phyloP scores from a whole-genome alignment of 2,888 invertebrate species.

The Choristoneura rosaceana region DNA sequence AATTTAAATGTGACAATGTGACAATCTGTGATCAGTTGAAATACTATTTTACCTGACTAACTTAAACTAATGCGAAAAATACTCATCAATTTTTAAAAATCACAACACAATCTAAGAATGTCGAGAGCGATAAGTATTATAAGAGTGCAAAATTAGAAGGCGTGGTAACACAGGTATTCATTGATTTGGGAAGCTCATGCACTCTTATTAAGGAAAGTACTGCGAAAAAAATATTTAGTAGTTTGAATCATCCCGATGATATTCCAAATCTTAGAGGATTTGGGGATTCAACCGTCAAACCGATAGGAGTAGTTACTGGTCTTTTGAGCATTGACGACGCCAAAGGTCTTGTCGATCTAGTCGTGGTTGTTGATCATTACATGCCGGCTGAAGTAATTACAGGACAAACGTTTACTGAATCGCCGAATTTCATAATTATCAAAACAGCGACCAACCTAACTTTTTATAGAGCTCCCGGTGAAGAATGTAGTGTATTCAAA shows the following conservation, averaged over 20 bases:
- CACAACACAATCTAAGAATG: not conserved
- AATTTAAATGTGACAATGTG: no score
- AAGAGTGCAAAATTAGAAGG: not conserved
- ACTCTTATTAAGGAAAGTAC: not conserved
- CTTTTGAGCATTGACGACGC: not conserved
- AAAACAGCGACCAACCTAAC: constrained; percentile 3
- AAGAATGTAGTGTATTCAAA: not conserved
- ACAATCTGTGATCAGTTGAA: no score
- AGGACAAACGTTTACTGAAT: constrained; percentile 12
- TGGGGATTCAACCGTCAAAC: constrained; percentile 3
- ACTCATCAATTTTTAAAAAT: no score
- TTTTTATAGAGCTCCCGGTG: not conserved
- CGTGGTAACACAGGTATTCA: not conserved
- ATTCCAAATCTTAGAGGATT: constrained; percentile 10
- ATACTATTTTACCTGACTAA: no score
- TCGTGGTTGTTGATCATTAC: not conserved
- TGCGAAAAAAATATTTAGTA: not conserved
- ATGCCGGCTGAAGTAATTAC: not conserved
- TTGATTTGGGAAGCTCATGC: constrained; percentile 13
- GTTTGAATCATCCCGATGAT: not conserved
- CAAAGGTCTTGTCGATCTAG: not conserved
- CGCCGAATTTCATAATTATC: not conserved
- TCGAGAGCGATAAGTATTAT: constrained; percentile 1
- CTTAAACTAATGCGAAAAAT: no score
- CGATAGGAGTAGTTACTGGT: not conserved